These are phyloP conservation scores for Formica selysi DNA, from an alignment of 1,140 invertebrate genomes.

Conservation along the genomic window DNA sequence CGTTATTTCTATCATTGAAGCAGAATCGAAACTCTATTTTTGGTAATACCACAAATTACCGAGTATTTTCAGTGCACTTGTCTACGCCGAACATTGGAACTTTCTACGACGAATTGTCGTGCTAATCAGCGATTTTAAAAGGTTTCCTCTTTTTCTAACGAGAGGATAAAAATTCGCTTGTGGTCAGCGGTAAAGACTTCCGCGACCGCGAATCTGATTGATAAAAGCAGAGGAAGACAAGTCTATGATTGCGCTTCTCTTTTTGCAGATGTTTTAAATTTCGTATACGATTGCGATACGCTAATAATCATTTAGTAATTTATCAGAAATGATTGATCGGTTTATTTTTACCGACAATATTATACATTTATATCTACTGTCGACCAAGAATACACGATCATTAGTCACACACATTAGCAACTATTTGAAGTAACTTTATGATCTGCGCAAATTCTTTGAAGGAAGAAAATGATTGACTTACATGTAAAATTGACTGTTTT, in stretches of 20 bases:
- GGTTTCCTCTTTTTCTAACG: background rate
- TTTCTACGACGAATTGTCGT: background rate
- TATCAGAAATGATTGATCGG: slow-evolving; percentile 8
- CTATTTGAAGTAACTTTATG: slow-evolving; percentile 33
- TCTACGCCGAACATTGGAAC: background rate
- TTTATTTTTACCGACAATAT: background rate
- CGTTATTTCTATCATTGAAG: background rate
- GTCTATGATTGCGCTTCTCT: background rate
- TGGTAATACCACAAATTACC: background rate
- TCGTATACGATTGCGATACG: background rate
- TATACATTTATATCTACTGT: background rate
- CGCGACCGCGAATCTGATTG: background rate
- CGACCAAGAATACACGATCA: background rate
- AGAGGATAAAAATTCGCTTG: background rate
- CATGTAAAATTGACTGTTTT: background rate
- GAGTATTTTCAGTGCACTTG: background rate
- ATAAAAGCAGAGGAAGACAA: background rate
- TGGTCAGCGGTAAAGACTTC: background rate
- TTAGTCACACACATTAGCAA: background rate
- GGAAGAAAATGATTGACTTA: slow-evolving; percentile 26
- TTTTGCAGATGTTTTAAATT: background rate
- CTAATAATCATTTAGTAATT: background rate
- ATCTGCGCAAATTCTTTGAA: background rate
- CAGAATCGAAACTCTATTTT: background rate
- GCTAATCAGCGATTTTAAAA: background rate